Conservation (phyloP, 2,113 vertebrate species). For the Perccottus glenii region DNA sequence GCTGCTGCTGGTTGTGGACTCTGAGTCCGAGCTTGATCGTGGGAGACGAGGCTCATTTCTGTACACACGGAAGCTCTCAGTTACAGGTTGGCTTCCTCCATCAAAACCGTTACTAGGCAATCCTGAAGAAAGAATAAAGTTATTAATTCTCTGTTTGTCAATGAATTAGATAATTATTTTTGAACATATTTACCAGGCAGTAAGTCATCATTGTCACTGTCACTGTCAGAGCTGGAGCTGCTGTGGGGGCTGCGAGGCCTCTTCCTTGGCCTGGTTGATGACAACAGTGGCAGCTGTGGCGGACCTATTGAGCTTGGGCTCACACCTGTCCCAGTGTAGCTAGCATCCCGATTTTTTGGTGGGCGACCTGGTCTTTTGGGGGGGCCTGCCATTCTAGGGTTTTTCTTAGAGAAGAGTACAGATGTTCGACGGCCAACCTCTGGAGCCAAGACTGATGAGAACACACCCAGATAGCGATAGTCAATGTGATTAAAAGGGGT, state of each 20-base stretch:
- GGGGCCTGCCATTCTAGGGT: conserved; percentile 92
- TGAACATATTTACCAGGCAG: conserved; percentile 57
- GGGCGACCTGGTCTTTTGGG: conserved; percentile 95
- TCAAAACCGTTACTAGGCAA: conserved; percentile 95
- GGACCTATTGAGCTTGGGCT: conserved; percentile 90
- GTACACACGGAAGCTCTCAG: conserved; percentile 97
- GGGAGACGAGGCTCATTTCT: conserved; percentile 93
- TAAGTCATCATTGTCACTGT: conserved; percentile 86
- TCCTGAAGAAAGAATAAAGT: conserved; percentile 70
- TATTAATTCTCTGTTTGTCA: not conserved
- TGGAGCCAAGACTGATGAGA: conserved; percentile 89
- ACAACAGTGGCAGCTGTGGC: conserved; percentile 90
- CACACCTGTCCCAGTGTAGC: conserved; percentile 83
- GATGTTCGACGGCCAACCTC: conserved; percentile 97
- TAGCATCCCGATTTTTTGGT: conserved; percentile 90
- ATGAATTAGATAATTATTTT: not conserved
- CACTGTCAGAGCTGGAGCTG: conserved; percentile 94
- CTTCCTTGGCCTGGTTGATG: conserved; percentile 86
- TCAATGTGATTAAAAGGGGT: conserved; percentile 2
- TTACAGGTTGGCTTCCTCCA: conserved; percentile 90
- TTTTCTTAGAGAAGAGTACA: conserved; percentile 98
- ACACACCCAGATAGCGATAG: conserved; percentile 84
- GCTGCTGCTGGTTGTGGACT: conserved; percentile 96
- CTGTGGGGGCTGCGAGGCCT: conserved; percentile 89
- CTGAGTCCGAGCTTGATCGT: conserved; percentile 95